Conservation (phyloP, 2,797 vertebrate species). For the Simalia tracyae region DNA sequence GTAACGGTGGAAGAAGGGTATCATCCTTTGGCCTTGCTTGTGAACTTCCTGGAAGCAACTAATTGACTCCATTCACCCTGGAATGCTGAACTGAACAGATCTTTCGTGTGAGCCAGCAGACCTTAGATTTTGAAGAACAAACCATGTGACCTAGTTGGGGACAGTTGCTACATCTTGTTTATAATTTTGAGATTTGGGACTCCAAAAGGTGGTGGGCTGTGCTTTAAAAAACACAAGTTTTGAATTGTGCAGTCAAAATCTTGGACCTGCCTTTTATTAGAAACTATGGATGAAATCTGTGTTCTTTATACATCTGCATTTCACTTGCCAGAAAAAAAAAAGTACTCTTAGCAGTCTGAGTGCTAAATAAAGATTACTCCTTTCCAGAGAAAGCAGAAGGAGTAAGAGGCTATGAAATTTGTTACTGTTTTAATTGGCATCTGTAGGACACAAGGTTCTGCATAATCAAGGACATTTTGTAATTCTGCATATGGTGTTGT, state of each 20-base stretch:
- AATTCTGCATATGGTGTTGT: not conserved
- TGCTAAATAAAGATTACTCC: not conserved
- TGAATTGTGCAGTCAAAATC: not conserved
- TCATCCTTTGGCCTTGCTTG: not conserved
- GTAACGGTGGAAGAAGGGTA: not conserved
- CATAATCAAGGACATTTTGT: not conserved
- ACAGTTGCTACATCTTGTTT: not conserved
- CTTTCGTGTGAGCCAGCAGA: not conserved
- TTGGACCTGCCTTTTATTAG: not conserved
- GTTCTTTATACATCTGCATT: not conserved
- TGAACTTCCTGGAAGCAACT: not conserved
- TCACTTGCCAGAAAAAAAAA: not conserved
- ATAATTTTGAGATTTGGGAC: not conserved
- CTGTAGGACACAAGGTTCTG: constrained; percentile 1
- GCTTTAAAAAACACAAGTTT: not conserved
- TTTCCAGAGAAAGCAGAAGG: not conserved
- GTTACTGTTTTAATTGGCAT: constrained; percentile 4
- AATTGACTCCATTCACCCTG: not conserved
- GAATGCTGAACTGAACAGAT: not conserved
- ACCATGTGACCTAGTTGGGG: not conserved
- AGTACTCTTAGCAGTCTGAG: not conserved
- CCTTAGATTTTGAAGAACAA: not conserved
- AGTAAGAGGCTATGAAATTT: not conserved
- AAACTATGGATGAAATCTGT: not conserved
- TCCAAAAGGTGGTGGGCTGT: not conserved